phyloP scores from a whole-genome alignment of 2,113 vertebrate genomes.

The rat (Rattus norvegicus) region GRCr8 NC_086024.1:56099501-56100000 shows the following conservation, averaged over 20 bases:
- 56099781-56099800: neutral
- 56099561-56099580: neutral
- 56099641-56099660: neutral
- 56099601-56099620: neutral
- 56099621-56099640: neutral
- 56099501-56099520: neutral
- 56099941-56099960: neutral
- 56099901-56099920: neutral
- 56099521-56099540: neutral
- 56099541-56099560: neutral
- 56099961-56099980: neutral
- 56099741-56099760: neutral
- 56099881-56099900: neutral
- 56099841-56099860: neutral
- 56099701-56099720: neutral
- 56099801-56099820: neutral
- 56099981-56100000: neutral
- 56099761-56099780: neutral
- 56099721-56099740: neutral
- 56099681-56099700: slow-evolving; percentile 17
- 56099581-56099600: neutral
- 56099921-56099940: neutral
- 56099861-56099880: neutral
- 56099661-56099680: neutral
- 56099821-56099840: neutral